A percentile compares a stretch with the other conserved stretches of the same genome.
phyloP scores from a whole-genome alignment of 2,888 invertebrate species.

The Tyria jacobaeae region DNA sequence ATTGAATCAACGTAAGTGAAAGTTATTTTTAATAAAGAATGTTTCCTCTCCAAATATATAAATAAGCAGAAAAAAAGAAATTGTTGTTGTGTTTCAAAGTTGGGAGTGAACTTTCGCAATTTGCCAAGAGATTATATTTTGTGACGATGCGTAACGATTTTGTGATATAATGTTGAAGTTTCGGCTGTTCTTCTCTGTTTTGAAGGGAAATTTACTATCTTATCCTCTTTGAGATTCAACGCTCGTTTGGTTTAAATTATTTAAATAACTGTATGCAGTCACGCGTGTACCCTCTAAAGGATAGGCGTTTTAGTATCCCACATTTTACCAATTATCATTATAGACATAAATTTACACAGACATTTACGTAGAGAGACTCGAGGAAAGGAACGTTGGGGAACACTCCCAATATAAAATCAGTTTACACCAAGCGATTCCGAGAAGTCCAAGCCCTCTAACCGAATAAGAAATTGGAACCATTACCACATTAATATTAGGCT shows the following conservation, averaged over 20 bases:
- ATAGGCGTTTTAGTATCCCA: no score
- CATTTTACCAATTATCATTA: no score
- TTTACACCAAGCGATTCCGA: no score
- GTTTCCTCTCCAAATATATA: slow-evolving; percentile 21
- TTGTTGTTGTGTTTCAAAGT: not conserved
- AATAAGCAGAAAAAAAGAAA: slow-evolving; percentile 21
- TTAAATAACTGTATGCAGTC: not conserved
- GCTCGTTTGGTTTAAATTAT: not conserved
- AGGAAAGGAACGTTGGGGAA: no score
- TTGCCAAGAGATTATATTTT: slow-evolving; percentile 28
- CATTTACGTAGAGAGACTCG: no score
- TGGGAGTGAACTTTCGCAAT: slow-evolving; percentile 42
- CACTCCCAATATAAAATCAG: no score
- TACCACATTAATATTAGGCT: no score
- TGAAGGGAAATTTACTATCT: not conserved
- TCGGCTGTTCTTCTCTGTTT: not conserved
- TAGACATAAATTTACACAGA: no score
- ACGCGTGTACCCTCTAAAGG: no score
- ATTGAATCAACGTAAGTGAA: slow-evolving; percentile 16
- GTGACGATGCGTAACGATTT: slow-evolving; percentile 27
- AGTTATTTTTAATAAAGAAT: slow-evolving; percentile 27
- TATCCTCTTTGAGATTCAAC: not conserved
- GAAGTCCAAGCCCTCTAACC: no score
- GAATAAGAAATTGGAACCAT: no score
- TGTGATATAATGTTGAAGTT: slow-evolving; percentile 15